Base-by-base conservation (phyloP, 2,797 vertebrate species). In the Zalophus californianus region DNA sequence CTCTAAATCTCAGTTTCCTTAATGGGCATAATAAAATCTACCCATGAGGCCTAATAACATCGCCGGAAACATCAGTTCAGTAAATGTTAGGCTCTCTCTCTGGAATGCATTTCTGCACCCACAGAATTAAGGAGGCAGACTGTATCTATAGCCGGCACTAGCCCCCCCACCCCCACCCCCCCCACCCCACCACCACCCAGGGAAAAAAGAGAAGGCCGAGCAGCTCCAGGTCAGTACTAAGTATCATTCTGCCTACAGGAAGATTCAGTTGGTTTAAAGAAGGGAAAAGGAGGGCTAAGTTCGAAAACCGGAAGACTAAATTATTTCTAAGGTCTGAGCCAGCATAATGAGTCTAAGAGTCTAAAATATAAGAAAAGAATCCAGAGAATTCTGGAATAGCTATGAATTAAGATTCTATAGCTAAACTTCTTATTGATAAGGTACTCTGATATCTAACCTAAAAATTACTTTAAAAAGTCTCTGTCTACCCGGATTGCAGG, bases 281-380 rank as follows among this genome's bases (percentile, higher is more conserved):
- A 7, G 20, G 84, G 1, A 25, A 91, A 35, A 86, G 29, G 29
- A 91, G 11, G 13, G 44, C 29, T 86, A 86, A 62, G 52, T 48
- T 58, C 78, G 86, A 60, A 96, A 95, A 95, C 25, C 18, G 35
- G 64, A 91, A 80, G 80, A 50, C 32, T n/a, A 88, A 73, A 64
- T 52, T 48, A 78, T 84, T 90, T 62, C 56, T 54, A 58, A 87
- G 48, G 35, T 86, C 72, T 86, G 32, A 66, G 21, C 58, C 1
- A 58, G 27, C 73, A 66, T 0, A 15, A 25, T 50, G 32, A 50
- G 60, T n/a, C 15, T 85, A 80, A 84, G 38, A 58, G 56, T 62
- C 25, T 94, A 96, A 92, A 78, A 86, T 94, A 62, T 29, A 94
- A 77, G 73, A 86, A 20, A 88, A 83, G 18, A 75, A 56, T 10